phyloP scores from a whole-genome alignment of 1,140 invertebrate species.

The Cotesia chilonis region DNA sequence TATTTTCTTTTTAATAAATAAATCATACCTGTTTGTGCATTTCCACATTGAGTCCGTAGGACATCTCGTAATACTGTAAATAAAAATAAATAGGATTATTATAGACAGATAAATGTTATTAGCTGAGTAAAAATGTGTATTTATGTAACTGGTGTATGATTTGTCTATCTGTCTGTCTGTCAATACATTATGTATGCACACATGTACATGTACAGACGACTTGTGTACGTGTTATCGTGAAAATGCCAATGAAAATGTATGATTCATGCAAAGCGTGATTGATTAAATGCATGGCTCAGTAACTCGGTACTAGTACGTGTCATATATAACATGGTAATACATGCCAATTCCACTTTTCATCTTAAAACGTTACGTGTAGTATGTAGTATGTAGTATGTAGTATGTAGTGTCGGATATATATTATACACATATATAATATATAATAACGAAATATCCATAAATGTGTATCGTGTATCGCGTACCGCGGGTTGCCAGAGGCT shows the following conservation, averaged over 20 bases:
- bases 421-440: too few species aligned
- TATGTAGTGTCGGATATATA: not conserved
- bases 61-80: conserved; percentile 99
- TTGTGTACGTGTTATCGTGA: not conserved
- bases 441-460: conserved; percentile 4
- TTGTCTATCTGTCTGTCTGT: conserved; percentile 28
- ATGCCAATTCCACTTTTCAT: conserved; percentile 20
- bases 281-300: conserved; percentile 19
- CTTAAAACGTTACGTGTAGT: not conserved
- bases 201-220: not conserved
- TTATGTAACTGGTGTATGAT: conserved; percentile 27
- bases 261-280: conserved; percentile 33
- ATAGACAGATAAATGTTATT: conserved; percentile 11
- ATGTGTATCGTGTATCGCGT: conserved; percentile 1
- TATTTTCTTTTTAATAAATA: not conserved
- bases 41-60: conserved; percentile 98
- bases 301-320: not conserved
- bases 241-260: conserved; percentile 29
- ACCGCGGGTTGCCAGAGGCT: conserved; percentile 1
- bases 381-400: too few species aligned
- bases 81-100: conserved; percentile 47
- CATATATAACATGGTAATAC: conserved; percentile 3
- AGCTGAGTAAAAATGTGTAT: conserved; percentile 4
- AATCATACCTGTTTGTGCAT: conserved; percentile 98
- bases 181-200: not conserved